Evolutionary conservation across 2,113 vertebrate species (phyloP), one percentile per base, ranked within the genome.

Genomic region (Jacana jacana): DNA sequence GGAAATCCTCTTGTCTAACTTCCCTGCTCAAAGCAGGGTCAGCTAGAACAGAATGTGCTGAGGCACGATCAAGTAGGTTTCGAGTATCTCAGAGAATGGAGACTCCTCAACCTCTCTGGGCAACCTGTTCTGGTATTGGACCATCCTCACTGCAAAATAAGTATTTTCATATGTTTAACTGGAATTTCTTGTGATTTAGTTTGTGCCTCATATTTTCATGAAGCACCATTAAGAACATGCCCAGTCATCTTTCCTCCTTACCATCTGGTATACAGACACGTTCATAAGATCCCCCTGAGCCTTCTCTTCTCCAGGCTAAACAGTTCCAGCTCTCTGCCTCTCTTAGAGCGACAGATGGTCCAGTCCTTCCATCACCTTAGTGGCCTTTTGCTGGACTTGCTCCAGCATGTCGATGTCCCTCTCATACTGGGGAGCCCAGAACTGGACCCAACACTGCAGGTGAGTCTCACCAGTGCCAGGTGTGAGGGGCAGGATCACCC

Each of bases 231-330:
- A 93, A 69, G 63, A 91, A 86, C 55, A 80, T 39, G 86, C 44
- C 66, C 7, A 88, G 61, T 37, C 37, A 11, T 64, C 61, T 86
- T 81, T 86, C 65, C 79, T 85, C 75, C 52, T 27, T 72, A 64
- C 92, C 90, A 94, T 94, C 75, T 92, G 88, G 52, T 72, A 73
- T 19, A 60, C 7, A 33, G 20, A 40, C 30, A 85, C 52, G 75
- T n/a, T 81, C 10, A 0, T 39, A 73, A 87, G 60, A 93, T 66
- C 15, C 35, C 69, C 60, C 30, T 13, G 37, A 95, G 94, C 90
- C 33, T 86, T 89, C 55, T 52, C 80, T 88, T 92, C 84, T 65
- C 11, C 65, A 70, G 73, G 88, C 88, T 87, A 65, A 95, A 93
- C 40, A 93, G 49, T 54, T 12, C 0, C 77, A 81, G 46, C 64